Evolutionary conservation across 2,888 invertebrate species (phyloP).

Genomic region (Autographa pulchrina): DNA sequence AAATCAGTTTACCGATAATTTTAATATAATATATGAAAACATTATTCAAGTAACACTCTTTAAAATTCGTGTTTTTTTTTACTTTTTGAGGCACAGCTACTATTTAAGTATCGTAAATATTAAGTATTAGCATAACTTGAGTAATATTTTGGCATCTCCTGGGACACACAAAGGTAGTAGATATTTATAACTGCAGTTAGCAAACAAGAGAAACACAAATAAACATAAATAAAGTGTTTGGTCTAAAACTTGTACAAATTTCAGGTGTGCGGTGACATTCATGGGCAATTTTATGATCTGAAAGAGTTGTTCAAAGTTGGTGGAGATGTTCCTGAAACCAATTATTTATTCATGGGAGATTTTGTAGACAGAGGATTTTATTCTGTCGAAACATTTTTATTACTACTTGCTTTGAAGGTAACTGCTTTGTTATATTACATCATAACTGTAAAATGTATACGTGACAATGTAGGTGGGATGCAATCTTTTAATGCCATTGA

Average conservation of each 20-base stretch:
- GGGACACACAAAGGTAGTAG: background rate
- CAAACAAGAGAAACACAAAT: background rate
- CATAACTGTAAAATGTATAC: background rate
- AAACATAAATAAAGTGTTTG: background rate
- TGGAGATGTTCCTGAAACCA: conserved; percentile 99
- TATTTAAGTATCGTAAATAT: background rate
- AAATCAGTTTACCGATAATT: conserved; percentile 1
- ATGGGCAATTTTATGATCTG: conserved; percentile 99
- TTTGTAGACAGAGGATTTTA: conserved; percentile 99
- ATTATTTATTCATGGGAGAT: conserved; percentile 99
- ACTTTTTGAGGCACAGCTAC: background rate
- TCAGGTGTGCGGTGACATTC: conserved; percentile 99
- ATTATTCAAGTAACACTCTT: background rate
- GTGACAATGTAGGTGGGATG: background rate
- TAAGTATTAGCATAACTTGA: background rate
- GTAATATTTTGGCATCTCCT: background rate
- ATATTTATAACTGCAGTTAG: background rate
- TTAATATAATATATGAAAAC: background rate
- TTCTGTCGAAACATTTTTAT: conserved; percentile 99
- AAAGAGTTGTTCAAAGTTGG: conserved; percentile 99
- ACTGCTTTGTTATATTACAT: conserved; percentile 20
- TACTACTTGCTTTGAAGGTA: conserved; percentile 98
- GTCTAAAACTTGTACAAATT: conserved; percentile 60
- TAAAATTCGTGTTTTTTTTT: background rate
- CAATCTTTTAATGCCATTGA: conserved; percentile 2